Base-by-base conservation (phyloP, 2,888 invertebrate genomes). In the Petrolisthes cinctipes region DNA sequence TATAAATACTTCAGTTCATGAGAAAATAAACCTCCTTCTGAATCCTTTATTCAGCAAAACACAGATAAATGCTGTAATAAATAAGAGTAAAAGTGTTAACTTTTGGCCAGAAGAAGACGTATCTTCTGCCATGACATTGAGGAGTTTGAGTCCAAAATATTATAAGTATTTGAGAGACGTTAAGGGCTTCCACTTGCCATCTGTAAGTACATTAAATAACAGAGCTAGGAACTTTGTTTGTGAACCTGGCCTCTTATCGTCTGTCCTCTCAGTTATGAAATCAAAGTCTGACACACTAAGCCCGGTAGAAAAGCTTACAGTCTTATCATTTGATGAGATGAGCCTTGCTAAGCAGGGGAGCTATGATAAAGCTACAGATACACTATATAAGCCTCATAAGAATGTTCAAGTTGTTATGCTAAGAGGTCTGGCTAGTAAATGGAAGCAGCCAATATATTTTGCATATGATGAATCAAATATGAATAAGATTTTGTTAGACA, bases 371-470 rank as follows among this genome's bases (percentile, higher is more conserved):
- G 73, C 37, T 5, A 23, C 76, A 9, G 76, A 76, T 51, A 76
- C 76, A 3, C 76, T 76, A 5, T 76, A 76, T 14, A 76, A 76
- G 14, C 76, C 76, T 37, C 76, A 23, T 51, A 0, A 76, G 1
- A 76, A 14, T 9, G 76, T 76, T 37, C 76, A 4, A 7, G 76
- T 76, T 37, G 23, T 76, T 4, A 76, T 37, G 51, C 9, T 76
- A 23, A 23, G 51, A 37, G 76, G 76, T 4, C 51, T 76, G 7
- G 14, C 51, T 6, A 11, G 37, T 37, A 76, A 76, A 5, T 76
- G 76, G 76, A 76, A 76, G 37, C 76, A 76, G 2, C 54, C 76
- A 76, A 76, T 76, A 17, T 76, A 37, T 76, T 76, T 37, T 6
- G 51, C 23, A 5, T 37, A 5, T 76, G 51, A 76, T 23, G 37